These are phyloP conservation scores for Patagioenas fasciata DNA, from an alignment of 2,113 vertebrate species.

Conservation along the genomic window DNA sequence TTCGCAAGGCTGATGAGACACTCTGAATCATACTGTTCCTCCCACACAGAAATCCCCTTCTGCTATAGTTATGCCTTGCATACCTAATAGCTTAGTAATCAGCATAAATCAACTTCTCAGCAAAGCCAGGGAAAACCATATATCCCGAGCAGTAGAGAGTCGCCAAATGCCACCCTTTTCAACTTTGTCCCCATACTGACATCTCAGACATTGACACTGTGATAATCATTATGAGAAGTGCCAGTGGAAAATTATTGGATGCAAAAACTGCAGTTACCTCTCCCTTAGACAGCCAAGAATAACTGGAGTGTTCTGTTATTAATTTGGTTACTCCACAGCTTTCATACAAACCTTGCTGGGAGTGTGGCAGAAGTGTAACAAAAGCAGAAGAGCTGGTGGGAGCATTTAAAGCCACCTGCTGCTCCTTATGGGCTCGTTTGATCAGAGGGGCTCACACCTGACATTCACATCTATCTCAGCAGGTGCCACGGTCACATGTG, in stretches of 20 bases:
- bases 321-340: background rate
- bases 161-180: background rate
- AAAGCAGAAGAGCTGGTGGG: background rate
- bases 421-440: background rate
- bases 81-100: constrained; percentile 26
- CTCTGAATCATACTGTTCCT: constrained; percentile 60
- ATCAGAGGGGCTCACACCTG: background rate
- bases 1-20: constrained; percentile 47
- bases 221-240: background rate
- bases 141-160: background rate
- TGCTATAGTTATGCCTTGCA: constrained; percentile 22
- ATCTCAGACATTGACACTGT: background rate
- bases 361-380: background rate
- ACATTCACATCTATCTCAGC: background rate
- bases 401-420: background rate
- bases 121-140: background rate
- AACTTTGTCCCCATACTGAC: background rate
- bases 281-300: background rate
- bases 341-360: background rate
- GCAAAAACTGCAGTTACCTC: background rate
- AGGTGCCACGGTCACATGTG: accelerated
- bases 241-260: background rate
- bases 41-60: constrained; percentile 70
- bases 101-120: background rate
- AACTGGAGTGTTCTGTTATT: background rate